Percentiles rank a stretch among this genome's conserved stretches.
Evolutionary conservation across 2,797 vertebrate species (phyloP).

Genomic region (Triplophysa yarkandensis): DNA sequence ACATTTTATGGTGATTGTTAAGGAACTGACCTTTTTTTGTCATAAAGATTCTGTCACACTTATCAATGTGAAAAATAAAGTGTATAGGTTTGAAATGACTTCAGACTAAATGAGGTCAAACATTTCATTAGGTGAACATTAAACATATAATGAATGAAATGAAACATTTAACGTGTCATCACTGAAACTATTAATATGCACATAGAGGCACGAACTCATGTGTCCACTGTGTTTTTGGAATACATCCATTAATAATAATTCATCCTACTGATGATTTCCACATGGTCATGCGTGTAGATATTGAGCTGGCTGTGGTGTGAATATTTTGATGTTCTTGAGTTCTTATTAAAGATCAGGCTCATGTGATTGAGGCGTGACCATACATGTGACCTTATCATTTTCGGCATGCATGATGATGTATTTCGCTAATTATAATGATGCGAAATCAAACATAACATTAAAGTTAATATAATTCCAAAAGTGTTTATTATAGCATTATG

Average conservation of each 20-base stretch:
- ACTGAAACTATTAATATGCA: no score
- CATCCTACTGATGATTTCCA: conserved; percentile 25
- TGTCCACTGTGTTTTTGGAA: not conserved
- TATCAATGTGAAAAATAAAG: no score
- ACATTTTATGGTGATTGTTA: not conserved
- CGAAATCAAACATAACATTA: not conserved
- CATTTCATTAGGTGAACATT: no score
- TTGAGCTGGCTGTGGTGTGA: conserved; percentile 30
- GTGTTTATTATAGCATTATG: no score
- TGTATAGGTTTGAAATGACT: no score
- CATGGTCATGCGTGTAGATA: conserved; percentile 42
- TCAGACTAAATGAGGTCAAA: no score
- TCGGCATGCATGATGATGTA: conserved; percentile 12
- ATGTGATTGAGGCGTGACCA: conserved; percentile 5
- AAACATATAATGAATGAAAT: no score
- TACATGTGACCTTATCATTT: conserved; percentile 30
- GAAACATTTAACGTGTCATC: no score
- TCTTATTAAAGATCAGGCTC: conserved; percentile 20
- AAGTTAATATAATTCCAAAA: not conserved
- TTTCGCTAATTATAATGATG: conserved; percentile 24
- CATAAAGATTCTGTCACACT: no score
- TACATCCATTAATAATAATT: not conserved
- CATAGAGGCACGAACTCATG: not conserved
- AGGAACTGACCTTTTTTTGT: no score
- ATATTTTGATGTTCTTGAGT: not conserved